Conservation (phyloP, 2,888 invertebrate genomes). For the Acleris laterana region DNA sequence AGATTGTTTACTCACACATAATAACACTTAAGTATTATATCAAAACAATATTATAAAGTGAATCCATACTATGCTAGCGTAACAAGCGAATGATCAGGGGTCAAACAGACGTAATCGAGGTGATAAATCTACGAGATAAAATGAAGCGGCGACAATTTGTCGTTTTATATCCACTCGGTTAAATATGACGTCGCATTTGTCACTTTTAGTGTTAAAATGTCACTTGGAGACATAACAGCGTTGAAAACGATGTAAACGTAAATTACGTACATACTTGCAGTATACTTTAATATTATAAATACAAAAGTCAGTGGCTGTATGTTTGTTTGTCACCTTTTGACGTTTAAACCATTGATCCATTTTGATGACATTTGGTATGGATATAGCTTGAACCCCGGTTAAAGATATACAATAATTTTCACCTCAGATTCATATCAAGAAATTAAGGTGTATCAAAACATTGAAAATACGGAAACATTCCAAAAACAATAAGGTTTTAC, state of each 20-base stretch:
- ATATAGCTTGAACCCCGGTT: neutral
- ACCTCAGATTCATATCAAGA: too few relatives aligned
- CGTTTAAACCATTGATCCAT: neutral
- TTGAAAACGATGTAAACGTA: too few relatives aligned
- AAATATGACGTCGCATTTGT: neutral
- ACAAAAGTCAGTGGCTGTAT: neutral
- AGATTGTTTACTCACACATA: too few relatives aligned
- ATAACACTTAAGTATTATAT: too few relatives aligned
- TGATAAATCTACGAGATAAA: constrained; percentile 62
- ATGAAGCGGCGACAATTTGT: constrained; percentile 12
- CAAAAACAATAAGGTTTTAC: too few relatives aligned
- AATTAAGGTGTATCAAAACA: too few relatives aligned
- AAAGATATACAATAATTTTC: neutral
- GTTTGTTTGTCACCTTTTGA: neutral
- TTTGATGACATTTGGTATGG: neutral
- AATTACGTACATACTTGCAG: too few relatives aligned
- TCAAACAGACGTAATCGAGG: constrained; percentile 64
- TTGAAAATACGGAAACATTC: too few relatives aligned
- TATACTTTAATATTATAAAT: neutral
- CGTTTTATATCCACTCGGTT: neutral
- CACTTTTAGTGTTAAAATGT: neutral
- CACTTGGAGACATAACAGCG: too few relatives aligned
- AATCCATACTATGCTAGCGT: constrained; percentile 45
- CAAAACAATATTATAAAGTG: constrained; percentile 16
- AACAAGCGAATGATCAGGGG: constrained; percentile 50